A percentile compares a stretch with the other conserved stretches of the same genome.
These are phyloP conservation scores for Hypercompe scribonia DNA, from an alignment of 2,888 invertebrate genomes.

Conservation along the genomic window DNA sequence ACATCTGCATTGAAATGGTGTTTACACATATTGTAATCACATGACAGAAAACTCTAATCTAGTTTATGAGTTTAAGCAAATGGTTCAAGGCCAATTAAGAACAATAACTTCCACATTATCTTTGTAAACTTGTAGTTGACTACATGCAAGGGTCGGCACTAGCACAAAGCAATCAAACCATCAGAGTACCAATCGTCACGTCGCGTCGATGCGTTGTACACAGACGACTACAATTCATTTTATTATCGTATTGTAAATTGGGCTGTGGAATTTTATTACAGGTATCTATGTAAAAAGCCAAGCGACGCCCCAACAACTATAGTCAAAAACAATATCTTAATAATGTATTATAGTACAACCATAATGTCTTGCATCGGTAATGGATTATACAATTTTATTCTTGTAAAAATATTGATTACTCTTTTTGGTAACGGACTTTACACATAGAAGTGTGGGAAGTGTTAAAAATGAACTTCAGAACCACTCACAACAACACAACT, in stretches of 20 bases:
- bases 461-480: no score
- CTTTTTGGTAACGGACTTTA: no score
- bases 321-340: no score
- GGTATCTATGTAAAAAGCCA: not conserved
- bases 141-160: slow-evolving; percentile 12
- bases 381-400: no score
- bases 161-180: slow-evolving; percentile 5
- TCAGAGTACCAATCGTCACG: not conserved
- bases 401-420: no score
- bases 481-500: no score
- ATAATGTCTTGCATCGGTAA: no score
- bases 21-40: not conserved
- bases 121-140: slow-evolving; percentile 29
- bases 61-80: slow-evolving; percentile 27
- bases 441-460: no score
- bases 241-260: not conserved
- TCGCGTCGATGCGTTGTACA: not conserved
- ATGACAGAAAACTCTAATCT: slow-evolving; percentile 18
- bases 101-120: slow-evolving; percentile 40
- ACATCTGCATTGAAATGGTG: no score
- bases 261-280: not conserved
- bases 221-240: not conserved
- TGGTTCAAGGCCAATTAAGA: slow-evolving; percentile 33
- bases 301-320: no score
- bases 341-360: no score